Base-by-base conservation (phyloP, 1,140 invertebrate genomes). In the Bombus vancouverensis region DNA sequence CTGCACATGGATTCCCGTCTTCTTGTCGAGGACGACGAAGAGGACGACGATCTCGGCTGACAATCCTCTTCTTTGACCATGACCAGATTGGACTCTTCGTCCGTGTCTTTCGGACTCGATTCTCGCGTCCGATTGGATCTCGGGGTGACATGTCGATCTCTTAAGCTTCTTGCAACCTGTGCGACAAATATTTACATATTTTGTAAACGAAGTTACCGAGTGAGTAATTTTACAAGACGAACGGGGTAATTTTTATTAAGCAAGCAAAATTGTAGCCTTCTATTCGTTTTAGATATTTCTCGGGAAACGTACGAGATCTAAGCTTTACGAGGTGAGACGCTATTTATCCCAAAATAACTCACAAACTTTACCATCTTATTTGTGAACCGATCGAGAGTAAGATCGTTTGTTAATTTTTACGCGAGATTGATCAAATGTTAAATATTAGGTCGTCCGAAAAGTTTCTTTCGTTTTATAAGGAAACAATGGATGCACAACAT, bases 21-120 rank as follows among this genome's bases (percentile, higher is more conserved):
- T 76, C 90, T 77, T 28, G 70, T 76, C 37, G 84, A 84, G 32
- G 81, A 90, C 18, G 89, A 84, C 42, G 82, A 88, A 3, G 86
- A 88, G 22, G 89, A 91, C n/a, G 87, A 86, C 13, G 87, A 68
- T 32, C 88, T 88, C 59, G 82, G 66, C 13, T 87, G 89, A 39
- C 83, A 90, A 0, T 94, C 93, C 39, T 92, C 90, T 37, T 94
- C 93, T n/a, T 92, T 92, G 39, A 92, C 88, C 34, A 88, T 79
- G 81, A 91, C 89, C 74, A 77, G 86, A 66, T 42, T 83, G 25
- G 72, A 78, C 57, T 93, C 93, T 42, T 94, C 93, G 25, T 94
- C 94, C 44, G 79, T 70, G 13, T 94, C 93, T 57, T 94, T 94
- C 32, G 94, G 94, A 88, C 95, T 95, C 47, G 92, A 89, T 22